Base-by-base conservation (phyloP, 2,113 vertebrate species). In the Vanacampus margaritifer region DNA sequence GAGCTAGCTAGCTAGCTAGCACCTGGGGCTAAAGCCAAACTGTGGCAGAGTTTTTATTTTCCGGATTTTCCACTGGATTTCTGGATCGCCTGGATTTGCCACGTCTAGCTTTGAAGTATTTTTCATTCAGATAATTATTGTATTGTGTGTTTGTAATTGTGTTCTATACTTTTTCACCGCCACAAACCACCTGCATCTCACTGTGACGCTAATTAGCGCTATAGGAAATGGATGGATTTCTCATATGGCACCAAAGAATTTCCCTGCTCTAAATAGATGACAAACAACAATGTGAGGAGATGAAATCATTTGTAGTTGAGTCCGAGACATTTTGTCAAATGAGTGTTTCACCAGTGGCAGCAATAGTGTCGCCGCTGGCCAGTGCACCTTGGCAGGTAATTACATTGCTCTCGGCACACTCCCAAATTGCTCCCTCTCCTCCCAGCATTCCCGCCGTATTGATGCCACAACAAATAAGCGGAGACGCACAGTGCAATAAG, bases 351-450 rank as follows among this genome's bases (percentile, higher is more conserved):
- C 64, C 57, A 73, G 80, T 79, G 59, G 65, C 57, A 43, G 78
- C 76, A 82, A 64, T 79, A 67, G 68, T 80, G 65, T 85, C 8
- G 65, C 80, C 83, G 76, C 63, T 79, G 81, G 81, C 78, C 69
- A 45, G 78, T 74, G 78, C 78, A 84, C 89, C 90, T 88, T 63
- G 81, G 82, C 84, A 84, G 86, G 79, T 88, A 88, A 91, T 90
- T 89, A 91, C 80, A 79, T 74, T 65, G 81, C 78, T 79, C 37
- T 70, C 79, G 71, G 80, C 85, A 88, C 75, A 84, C 82, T 88
- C 70, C 69, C 66, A 84, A 88, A 85, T 77, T 78, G 75, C 71
- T 74, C 53, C n/a, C 12, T 23, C 59, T 59, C 56, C 59, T 74
- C 71, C 75, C 50, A 75, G 75, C 67, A 75, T 69, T 60, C 64